A percentile compares a stretch with the other conserved stretches of the same genome.
Conservation (phyloP, 1,140 invertebrate genomes). For the Parasteatoda tepidariorum region DNA sequence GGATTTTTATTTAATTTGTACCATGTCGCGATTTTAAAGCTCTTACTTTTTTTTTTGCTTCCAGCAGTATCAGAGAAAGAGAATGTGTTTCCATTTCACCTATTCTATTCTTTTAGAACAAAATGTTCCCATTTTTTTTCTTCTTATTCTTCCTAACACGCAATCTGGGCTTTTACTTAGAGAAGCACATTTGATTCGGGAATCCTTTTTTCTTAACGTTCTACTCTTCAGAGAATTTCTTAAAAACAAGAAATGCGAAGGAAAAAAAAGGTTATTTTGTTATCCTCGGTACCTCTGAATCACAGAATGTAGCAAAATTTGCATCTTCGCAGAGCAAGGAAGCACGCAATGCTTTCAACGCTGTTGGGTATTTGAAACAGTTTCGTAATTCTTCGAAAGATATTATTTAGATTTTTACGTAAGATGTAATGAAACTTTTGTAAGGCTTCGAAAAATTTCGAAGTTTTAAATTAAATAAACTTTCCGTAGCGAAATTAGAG, state of each 20-base stretch:
- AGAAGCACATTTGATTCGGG: conserved; percentile 1
- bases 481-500: too few relatives aligned
- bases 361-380: too few relatives aligned
- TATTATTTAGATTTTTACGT: too few relatives aligned
- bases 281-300: too few relatives aligned
- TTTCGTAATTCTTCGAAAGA: too few relatives aligned
- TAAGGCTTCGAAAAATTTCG: too few relatives aligned
- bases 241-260: neutral
- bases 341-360: too few relatives aligned
- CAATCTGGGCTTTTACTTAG: neutral
- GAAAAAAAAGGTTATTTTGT: neutral
- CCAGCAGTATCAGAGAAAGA: neutral
- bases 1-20: conserved; percentile 10
- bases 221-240: neutral
- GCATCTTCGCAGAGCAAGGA: too few relatives aligned
- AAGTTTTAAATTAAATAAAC: too few relatives aligned
- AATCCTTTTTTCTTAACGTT: neutral
- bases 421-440: too few relatives aligned
- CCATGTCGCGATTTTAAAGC: neutral
- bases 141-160: neutral
- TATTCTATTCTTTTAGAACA: neutral
- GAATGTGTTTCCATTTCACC: neutral
- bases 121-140: neutral
- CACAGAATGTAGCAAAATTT: too few relatives aligned
- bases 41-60: neutral